Base-by-base conservation (phyloP, 2,797 vertebrate species). In the Labeo calbasu region DNA sequence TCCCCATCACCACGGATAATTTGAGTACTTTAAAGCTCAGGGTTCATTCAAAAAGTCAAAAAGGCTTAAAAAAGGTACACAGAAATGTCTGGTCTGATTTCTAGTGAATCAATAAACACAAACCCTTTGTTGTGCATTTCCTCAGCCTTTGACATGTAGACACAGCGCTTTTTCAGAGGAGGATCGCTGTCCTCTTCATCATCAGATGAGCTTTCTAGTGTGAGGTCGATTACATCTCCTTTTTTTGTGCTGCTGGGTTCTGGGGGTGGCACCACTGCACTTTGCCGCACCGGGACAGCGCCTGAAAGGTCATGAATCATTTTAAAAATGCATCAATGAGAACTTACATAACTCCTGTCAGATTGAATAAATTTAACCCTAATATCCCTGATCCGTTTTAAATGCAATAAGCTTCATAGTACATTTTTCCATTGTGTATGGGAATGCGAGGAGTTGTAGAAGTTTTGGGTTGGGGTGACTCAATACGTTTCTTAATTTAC, bases 211-310 rank as follows among this genome's bases (percentile, higher is more conserved):
- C 96, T 99, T 87, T 98, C 98, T 55, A 95, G 32, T 3, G 98
- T 99, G 85, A 99, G 92, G 89, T 99, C 98, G 11, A 99, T 99
- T 86, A 99, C 89, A 0, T 99, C 98, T 0, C 96, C 95, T 89
- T 97, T 99, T 92, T 96, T 99, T 87, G 92, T 93, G 89, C 89
- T 92, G 86, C 87, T 89, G 77, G 92, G 88, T 46, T 98, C 97
- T 48, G 59, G 90, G 73, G 93, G 88, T 69, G 94, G 86, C 1
- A 93, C 92, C 85, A 95, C 92, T 0, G 96, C 92, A 57, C 94
- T 94, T 0, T 94, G 95, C 46, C 97, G 96, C 86, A 96, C 89
- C 68, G 96, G 91, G 77, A 92, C 91, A 65, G 96, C 90, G 88
- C 94, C 96, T 96, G 82, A 61, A 23, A 40, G 25, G 77, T 17